Evolutionary conservation across 2,113 vertebrate species (phyloP), one percentile per base, ranked within the genome.

Genomic region (Pteruthius melanotis): DNA sequence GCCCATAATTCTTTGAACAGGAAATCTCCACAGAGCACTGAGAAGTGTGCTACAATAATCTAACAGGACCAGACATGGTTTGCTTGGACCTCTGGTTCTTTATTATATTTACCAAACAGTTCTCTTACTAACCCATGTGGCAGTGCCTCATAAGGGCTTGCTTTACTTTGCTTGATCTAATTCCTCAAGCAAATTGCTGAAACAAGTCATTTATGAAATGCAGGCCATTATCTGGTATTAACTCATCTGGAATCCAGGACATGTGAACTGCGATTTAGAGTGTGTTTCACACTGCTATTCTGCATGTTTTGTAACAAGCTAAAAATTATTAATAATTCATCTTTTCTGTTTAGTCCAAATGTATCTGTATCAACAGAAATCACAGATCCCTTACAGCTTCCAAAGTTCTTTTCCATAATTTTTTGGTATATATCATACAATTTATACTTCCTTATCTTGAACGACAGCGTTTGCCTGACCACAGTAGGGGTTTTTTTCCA

Each of bases 171-270:
- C 77, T 91, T 77, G 44, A 84, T 94, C 75, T 93, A 89, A 96
- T 97, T 95, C 87, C 89, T 96, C 83, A 91, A 77, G 53, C 23
- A 94, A 97, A 94, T 91, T 94, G 76, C 91, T 87, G 54, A 72
- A 96, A 94, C 64, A 92, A 91, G 72, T 95, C 0, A 72, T 89
- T 95, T 89, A 71, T 19, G 15, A 95, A 95, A 95, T 76, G 81
- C 85, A 83, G 83, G 40, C 88, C 3, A 40, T 92, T 96, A 92
- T 89, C 92, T 93, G 45, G 42, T 91, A 72, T 95, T 96, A 93
- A 89, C 65, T 94, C 94, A 94, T 96, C 90, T 35, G 52, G 88
- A 96, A 95, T 96, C 88, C 91, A 82, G 78, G 59, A 45, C 63
- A 45, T 89, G n/a, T 54, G 84, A 92, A 89, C 45, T 83, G 61